phyloP scores from a whole-genome alignment of 1,140 invertebrate genomes.

The Hylyphantes graminicola region DNA sequence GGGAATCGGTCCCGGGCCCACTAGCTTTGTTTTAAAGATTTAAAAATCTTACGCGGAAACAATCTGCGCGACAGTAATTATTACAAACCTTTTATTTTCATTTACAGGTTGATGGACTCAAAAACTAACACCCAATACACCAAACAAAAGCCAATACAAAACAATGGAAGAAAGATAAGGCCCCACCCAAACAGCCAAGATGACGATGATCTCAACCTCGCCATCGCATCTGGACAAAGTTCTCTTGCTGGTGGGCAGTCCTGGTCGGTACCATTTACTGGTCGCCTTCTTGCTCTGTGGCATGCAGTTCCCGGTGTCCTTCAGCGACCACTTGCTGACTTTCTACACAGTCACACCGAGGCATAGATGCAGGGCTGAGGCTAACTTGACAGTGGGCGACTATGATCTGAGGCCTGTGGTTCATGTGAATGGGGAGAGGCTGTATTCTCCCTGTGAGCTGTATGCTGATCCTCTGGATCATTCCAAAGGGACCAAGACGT shows the following conservation, averaged over 20 bases:
- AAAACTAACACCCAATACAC: not conserved
- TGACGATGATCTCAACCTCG: slow-evolving; percentile 35
- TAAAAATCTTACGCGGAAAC: not conserved
- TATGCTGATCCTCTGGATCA: slow-evolving; percentile 64
- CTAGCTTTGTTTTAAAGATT: not conserved
- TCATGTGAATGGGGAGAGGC: slow-evolving; percentile 13
- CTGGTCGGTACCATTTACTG: slow-evolving; percentile 69
- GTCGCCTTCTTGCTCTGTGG: slow-evolving; percentile 68
- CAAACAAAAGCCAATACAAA: not conserved
- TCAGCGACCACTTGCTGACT: slow-evolving; percentile 68
- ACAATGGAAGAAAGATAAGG: not conserved
- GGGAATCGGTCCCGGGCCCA: no score
- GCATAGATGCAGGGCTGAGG: slow-evolving; percentile 68
- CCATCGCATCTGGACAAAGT: slow-evolving; percentile 45
- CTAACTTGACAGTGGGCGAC: slow-evolving; percentile 47
- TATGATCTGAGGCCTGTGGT: slow-evolving; percentile 61
- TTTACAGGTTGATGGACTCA: no score
- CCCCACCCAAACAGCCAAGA: not conserved
- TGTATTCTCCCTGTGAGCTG: slow-evolving; percentile 64
- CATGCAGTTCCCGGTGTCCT: slow-evolving; percentile 70
- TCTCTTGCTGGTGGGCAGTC: slow-evolving; percentile 73
- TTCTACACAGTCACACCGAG: slow-evolving; percentile 70
- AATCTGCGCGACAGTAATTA: not conserved
- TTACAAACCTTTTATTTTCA: not conserved
- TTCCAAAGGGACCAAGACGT: slow-evolving; percentile 64